phyloP scores from a whole-genome alignment of 1,140 invertebrate genomes.

The Polypedilum pembai region DNA sequence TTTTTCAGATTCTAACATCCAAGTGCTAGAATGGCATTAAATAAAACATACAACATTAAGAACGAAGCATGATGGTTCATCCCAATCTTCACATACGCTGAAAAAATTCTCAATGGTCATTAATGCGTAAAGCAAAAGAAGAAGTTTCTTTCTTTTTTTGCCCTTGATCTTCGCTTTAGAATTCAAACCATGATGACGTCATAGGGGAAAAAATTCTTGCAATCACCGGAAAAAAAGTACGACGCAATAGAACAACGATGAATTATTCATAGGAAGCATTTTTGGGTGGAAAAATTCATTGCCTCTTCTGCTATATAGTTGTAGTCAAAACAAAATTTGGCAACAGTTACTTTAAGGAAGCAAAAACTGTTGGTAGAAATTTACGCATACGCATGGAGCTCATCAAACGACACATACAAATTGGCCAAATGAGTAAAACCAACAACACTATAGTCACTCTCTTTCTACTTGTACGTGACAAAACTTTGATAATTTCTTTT shows the following conservation, averaged over 20 bases:
- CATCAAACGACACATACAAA: neutral
- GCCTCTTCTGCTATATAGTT: too few relatives aligned
- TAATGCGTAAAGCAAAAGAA: slow-evolving; percentile 9
- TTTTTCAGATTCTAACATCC: too few relatives aligned
- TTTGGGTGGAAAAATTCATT: too few relatives aligned
- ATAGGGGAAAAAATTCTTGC: neutral
- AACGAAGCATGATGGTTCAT: slow-evolving; percentile 1
- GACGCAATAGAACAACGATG: neutral
- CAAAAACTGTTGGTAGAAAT: too few relatives aligned
- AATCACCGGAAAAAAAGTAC: neutral
- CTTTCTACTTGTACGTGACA: neutral
- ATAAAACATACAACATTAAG: too few relatives aligned
- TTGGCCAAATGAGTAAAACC: neutral
- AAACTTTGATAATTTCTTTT: neutral
- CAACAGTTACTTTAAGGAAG: too few relatives aligned
- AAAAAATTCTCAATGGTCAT: neutral
- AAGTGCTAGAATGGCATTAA: too few relatives aligned
- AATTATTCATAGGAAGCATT: too few relatives aligned
- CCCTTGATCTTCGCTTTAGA: neutral
- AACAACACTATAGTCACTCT: neutral
- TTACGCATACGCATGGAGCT: neutral
- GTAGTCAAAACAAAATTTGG: too few relatives aligned
- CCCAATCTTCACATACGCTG: neutral
- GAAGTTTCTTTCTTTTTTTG: neutral
- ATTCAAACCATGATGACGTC: neutral